These are phyloP conservation scores for Lordiphosa mommai DNA, from an alignment of 1,140 invertebrate genomes.

Conservation along the genomic window DNA sequence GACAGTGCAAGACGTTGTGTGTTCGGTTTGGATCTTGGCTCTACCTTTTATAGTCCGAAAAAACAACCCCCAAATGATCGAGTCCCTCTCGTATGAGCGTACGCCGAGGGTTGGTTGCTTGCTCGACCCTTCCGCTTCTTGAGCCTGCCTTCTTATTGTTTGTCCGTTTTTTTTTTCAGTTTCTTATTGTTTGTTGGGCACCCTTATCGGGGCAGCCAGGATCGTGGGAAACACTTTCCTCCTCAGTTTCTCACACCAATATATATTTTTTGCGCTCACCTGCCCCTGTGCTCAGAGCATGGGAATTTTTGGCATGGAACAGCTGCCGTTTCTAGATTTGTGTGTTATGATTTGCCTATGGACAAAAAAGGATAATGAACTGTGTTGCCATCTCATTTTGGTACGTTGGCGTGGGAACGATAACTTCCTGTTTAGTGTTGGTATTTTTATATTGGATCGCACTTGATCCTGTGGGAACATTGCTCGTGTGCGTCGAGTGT, in stretches of 20 bases:
- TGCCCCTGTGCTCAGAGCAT: constrained; percentile 46
- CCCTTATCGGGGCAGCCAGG: constrained; percentile 14
- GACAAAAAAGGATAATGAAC: constrained; percentile 63
- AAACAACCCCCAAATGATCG: constrained; percentile 59
- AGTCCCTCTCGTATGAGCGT: constrained; percentile 25
- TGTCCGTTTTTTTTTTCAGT: constrained; percentile 58
- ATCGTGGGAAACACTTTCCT: constrained; percentile 79
- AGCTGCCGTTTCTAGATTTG: constrained; percentile 72
- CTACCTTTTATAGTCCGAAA: constrained; percentile 48
- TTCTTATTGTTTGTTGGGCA: constrained; percentile 31
- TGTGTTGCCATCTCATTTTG: constrained; percentile 47
- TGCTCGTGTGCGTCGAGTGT: constrained; percentile 73
- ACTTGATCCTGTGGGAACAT: constrained; percentile 71
- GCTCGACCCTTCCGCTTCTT: constrained; percentile 63
- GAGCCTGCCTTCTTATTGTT: constrained; percentile 62
- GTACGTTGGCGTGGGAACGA: constrained; percentile 53
- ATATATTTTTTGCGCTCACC: constrained; percentile 74
- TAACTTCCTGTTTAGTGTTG: constrained; percentile 68
- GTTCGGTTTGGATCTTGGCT: neutral
- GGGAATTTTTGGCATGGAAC: constrained; percentile 58
- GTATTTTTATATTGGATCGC: constrained; percentile 48
- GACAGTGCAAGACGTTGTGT: constrained; percentile 65
- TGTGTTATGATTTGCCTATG: constrained; percentile 74
- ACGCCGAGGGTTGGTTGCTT: constrained; percentile 54
- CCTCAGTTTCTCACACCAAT: constrained; percentile 77